These are phyloP conservation scores for Heliconius charithonia DNA, from an alignment of 2,888 invertebrate species.

Conservation along the genomic window DNA sequence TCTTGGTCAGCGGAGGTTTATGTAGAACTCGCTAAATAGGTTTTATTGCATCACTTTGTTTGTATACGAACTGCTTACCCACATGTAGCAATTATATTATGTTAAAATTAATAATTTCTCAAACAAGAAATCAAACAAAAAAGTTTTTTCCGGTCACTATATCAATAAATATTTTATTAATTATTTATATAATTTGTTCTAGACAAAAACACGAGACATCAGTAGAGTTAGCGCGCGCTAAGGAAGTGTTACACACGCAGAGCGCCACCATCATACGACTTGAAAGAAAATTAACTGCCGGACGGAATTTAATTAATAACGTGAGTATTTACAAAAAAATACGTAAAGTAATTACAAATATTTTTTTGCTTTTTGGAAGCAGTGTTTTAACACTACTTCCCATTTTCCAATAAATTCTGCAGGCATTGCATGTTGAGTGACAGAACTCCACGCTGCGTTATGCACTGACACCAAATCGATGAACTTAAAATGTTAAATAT, in stretches of 20 bases:
- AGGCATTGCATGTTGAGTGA: no score
- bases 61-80: background rate
- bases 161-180: no score
- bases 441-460: no score
- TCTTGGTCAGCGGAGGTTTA: background rate
- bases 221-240: conserved; percentile 67
- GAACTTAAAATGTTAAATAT: no score
- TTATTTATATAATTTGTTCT: background rate
- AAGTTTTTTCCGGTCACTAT: background rate
- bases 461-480: no score
- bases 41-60: background rate
- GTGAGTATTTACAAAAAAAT: background rate
- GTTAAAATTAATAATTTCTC: background rate
- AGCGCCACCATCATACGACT: conserved; percentile 75
- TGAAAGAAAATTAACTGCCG: conserved; percentile 70
- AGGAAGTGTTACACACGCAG: conserved; percentile 65
- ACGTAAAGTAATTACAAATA: no score
- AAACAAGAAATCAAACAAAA: background rate
- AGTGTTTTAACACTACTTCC: no score
- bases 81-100: background rate
- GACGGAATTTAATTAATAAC: conserved; percentile 3
- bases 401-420: no score
- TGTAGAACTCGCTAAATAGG: background rate
- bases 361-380: no score
- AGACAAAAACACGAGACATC: conserved; percentile 72